Conservation (phyloP, 2,797 vertebrate species). For the Channa striata region DNA sequence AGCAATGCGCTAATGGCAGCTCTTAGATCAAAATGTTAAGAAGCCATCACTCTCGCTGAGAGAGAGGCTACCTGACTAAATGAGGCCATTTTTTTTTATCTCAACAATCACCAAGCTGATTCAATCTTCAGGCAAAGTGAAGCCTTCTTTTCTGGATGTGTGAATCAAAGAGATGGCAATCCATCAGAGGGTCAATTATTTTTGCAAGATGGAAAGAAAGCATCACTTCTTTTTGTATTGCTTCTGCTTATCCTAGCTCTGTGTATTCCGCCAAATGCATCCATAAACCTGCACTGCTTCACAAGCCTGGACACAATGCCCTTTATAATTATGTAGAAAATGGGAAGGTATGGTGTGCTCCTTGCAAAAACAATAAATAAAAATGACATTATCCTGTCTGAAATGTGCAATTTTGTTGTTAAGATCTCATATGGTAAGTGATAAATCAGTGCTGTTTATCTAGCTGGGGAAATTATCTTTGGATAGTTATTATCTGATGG, state of each 20-base stretch:
- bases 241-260: background rate
- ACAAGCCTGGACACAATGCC: background rate
- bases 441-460: slow-evolving; percentile 28
- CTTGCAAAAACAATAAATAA: slow-evolving; percentile 6
- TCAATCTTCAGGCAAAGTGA: slow-evolving; percentile 10
- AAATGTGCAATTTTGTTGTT: slow-evolving; percentile 12
- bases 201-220: background rate
- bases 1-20: slow-evolving; percentile 14
- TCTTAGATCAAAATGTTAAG: slow-evolving; percentile 45
- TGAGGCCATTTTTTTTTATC: slow-evolving; percentile 6
- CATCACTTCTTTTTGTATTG: background rate
- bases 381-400: slow-evolving; percentile 4
- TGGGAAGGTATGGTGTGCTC: background rate
- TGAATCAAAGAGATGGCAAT: background rate
- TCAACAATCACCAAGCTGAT: slow-evolving; percentile 5
- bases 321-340: background rate
- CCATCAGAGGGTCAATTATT: background rate
- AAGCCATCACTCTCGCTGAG: slow-evolving; percentile 21
- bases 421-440: slow-evolving; percentile 24
- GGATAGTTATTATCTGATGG: slow-evolving; percentile 33
- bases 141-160: background rate
- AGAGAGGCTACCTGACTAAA: slow-evolving; percentile 11
- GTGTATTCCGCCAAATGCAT: background rate
- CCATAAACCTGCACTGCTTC: background rate
- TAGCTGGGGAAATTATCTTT: slow-evolving; percentile 52